phyloP scores from a whole-genome alignment of 2,797 vertebrate genomes.

The Sebastes jordani region DNA sequence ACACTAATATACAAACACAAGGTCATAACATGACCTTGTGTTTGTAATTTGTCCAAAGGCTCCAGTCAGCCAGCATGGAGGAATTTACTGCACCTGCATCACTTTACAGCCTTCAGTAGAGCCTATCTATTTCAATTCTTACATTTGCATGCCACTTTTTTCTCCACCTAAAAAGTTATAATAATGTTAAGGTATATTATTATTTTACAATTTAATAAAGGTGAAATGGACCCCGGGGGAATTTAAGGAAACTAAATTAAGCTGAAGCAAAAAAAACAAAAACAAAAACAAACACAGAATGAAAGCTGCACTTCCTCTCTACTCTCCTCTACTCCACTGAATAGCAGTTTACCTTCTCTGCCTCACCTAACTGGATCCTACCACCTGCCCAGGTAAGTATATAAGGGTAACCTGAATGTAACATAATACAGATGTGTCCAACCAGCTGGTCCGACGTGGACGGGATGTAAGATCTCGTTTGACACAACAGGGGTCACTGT shows the following conservation, averaged over 20 bases:
- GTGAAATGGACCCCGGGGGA: neutral
- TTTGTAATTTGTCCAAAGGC: neutral
- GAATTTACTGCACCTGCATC: neutral
- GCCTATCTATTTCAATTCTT: neutral
- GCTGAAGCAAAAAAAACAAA: neutral
- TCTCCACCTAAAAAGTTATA: neutral
- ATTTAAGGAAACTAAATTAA: neutral
- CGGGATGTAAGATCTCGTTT: neutral
- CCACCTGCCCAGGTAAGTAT: neutral
- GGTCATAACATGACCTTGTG: neutral
- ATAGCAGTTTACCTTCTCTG: neutral
- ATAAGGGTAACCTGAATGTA: neutral
- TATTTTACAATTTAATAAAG: neutral
- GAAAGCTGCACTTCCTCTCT: neutral
- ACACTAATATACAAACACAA: neutral
- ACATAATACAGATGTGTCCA: neutral
- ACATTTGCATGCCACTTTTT: neutral
- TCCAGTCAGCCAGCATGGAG: neutral
- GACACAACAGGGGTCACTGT: constrained; percentile 57
- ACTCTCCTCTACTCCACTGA: neutral
- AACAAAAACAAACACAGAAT: neutral
- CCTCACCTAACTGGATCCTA: neutral
- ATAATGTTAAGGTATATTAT: neutral
- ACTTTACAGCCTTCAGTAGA: neutral
- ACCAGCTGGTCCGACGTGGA: too few relatives aligned